Evolutionary conservation across 2,797 vertebrate species (phyloP), one percentile per base, ranked within the genome.

Genomic region (Xyrichtys novacula): DNA sequence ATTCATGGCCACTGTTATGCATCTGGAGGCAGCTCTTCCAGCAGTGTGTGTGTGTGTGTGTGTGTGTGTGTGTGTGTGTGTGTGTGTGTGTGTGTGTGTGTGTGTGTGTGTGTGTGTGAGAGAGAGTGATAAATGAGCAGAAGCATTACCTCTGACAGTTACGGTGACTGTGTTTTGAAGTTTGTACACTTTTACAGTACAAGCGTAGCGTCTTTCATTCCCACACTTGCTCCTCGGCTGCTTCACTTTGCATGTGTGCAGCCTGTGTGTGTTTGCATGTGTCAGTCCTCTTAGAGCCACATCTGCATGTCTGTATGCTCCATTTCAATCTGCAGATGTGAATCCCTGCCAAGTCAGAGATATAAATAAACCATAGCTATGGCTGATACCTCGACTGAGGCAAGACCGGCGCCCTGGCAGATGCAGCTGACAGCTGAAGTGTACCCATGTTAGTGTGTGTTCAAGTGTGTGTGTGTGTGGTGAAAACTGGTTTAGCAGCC

Each of bases 311-410:
- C 31, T 43, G 28, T 22, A 6, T 29, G 19, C 42, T 64, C 34
- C 53, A 8, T 6, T 80, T 78, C 48, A 71, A 50, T 66, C 31
- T 58, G 34, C 61, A 23, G 46, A 20, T 53, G 48, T 64, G 66
- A 71, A 46, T 66, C 28, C 23, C 29, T 47, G 67, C 71, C 77
- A 84, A 80, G 55, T 57, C 61, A 23, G 32, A 39, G 68, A 82
- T 83, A 84, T 78, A 85, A 87, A 89, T 84, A 80, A 83, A 76
- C 42, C 68, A 26, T 39, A 39, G 59, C 36, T 63, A 48, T 11
- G 64, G 63, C 46, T 72, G 68, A 79, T 70, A 65, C 59, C 11
- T 17, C 10, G 53, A 38, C 12, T 54, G 61, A 69, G 55, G 59
- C 28, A 7, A 50, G 44, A 31, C 42, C 38, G 25, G 23, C 5